Conservation (phyloP, 1,140 invertebrate genomes). For the Zaprionus taronus region DNA sequence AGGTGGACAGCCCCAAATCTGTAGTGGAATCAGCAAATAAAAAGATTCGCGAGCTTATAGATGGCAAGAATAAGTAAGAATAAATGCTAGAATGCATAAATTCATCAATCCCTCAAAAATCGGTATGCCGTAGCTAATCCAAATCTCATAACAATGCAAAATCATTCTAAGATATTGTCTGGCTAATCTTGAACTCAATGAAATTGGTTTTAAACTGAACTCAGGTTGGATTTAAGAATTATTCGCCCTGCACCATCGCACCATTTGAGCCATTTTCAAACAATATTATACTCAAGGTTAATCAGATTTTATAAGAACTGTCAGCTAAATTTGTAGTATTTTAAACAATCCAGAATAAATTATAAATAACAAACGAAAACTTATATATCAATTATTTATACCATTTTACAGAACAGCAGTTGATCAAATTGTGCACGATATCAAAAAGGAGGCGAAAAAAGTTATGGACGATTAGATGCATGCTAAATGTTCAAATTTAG, state of each 20-base stretch:
- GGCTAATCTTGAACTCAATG: not conserved
- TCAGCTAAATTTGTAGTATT: not conserved
- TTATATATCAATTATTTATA: not conserved
- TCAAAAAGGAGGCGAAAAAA: slow-evolving; percentile 76
- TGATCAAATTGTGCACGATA: slow-evolving; percentile 70
- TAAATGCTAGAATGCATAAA: not conserved
- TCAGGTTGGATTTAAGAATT: not conserved
- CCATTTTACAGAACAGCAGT: slow-evolving; percentile 57
- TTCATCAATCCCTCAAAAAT: too few species aligned
- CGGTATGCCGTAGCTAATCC: too few species aligned
- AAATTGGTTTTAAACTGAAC: not conserved
- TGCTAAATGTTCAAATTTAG: not conserved
- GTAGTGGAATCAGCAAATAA: slow-evolving; percentile 88
- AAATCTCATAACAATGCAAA: not conserved
- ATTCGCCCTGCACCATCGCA: not conserved
- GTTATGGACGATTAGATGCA: slow-evolving; percentile 63
- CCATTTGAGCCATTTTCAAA: not conserved
- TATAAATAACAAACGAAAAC: not conserved
- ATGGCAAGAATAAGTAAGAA: slow-evolving; percentile 85
- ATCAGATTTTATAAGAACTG: not conserved
- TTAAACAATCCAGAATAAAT: not conserved
- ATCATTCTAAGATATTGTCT: slow-evolving; percentile 19
- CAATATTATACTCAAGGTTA: not conserved
- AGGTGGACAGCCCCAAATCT: slow-evolving; percentile 91
- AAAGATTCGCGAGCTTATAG: slow-evolving; percentile 86